phyloP scores from a whole-genome alignment of 2,888 invertebrate genomes.

The Prosapia bicincta region DNA sequence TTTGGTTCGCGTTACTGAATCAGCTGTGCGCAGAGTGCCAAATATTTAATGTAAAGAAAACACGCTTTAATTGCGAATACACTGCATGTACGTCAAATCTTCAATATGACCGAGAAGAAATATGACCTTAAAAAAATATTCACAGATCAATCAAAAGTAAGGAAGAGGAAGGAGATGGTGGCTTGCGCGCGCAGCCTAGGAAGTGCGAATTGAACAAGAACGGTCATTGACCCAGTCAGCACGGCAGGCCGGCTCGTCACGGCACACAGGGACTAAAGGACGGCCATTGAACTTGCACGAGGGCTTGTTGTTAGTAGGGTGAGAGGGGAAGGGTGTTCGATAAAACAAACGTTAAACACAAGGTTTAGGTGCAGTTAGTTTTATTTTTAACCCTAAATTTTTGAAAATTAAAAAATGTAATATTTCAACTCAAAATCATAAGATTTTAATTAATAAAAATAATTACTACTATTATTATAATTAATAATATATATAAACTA shows the following conservation, averaged over 20 bases:
- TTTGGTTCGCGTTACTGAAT: background rate
- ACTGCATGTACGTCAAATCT: background rate
- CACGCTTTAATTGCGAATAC: background rate
- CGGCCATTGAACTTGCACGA: constrained; percentile 27
- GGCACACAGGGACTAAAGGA: constrained; percentile 14
- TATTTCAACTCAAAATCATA: no score
- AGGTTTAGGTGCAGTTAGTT: background rate
- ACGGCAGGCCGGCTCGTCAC: background rate
- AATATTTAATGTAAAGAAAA: background rate
- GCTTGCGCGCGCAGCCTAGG: background rate
- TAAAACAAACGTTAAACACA: background rate
- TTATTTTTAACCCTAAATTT: no score
- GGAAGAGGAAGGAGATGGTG: background rate
- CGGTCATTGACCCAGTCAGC: background rate
- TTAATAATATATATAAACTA: no score
- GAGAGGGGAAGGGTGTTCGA: background rate
- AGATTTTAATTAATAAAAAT: no score
- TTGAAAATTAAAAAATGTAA: no score
- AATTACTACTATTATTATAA: no score
- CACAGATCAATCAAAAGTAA: background rate
- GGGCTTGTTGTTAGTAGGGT: background rate
- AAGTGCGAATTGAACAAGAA: background rate
- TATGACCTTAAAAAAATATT: background rate
- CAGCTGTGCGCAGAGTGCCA: background rate
- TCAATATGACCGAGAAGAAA: background rate